These are phyloP conservation scores for Drosophila sproati DNA, from an alignment of 1,140 invertebrate genomes.

Conservation along the genomic window DNA sequence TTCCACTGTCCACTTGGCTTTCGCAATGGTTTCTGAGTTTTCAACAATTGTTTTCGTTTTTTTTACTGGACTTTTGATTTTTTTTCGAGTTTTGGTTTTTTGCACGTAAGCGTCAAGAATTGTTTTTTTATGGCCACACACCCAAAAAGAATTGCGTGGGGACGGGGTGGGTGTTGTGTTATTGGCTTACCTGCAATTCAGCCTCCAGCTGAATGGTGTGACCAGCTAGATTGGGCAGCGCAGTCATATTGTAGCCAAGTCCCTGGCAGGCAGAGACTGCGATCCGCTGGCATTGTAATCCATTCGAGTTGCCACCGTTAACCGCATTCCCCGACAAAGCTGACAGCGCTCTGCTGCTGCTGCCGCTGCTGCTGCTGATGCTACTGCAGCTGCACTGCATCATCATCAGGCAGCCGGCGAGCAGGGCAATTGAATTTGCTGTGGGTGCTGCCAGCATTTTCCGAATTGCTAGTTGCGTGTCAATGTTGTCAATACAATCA, in stretches of 20 bases:
- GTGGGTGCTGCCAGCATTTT: constrained; percentile 9
- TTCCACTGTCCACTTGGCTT: constrained; percentile 3
- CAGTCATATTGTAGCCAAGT: constrained; percentile 94
- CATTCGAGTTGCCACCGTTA: constrained; percentile 47
- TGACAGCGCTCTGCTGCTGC: constrained; percentile 10
- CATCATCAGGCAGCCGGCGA: constrained; percentile 26
- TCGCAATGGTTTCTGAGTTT: constrained; percentile 51
- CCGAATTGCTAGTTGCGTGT: too few species aligned
- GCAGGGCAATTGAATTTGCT: constrained; percentile 1
- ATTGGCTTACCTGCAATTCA: constrained; percentile 87
- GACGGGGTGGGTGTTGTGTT: neutral
- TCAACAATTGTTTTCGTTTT: constrained; percentile 12
- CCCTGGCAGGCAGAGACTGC: constrained; percentile 92
- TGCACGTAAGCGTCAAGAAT: constrained; percentile 66
- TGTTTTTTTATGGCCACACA: constrained; percentile 67
- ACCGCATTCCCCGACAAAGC: constrained; percentile 10
- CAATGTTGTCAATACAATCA: neutral
- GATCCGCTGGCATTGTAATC: constrained; percentile 91
- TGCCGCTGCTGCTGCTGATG: constrained; percentile 5
- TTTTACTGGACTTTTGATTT: too few species aligned
- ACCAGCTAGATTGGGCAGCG: constrained; percentile 94
- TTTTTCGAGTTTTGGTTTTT: constrained; percentile 20
- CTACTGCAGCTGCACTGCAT: neutral
- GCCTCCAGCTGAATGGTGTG: constrained; percentile 91
- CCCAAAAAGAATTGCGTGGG: constrained; percentile 41